Evolutionary conservation across 2,888 invertebrate genomes (phyloP), one percentile per base, ranked within the genome.

Genomic region (Miltochrista miniata): DNA sequence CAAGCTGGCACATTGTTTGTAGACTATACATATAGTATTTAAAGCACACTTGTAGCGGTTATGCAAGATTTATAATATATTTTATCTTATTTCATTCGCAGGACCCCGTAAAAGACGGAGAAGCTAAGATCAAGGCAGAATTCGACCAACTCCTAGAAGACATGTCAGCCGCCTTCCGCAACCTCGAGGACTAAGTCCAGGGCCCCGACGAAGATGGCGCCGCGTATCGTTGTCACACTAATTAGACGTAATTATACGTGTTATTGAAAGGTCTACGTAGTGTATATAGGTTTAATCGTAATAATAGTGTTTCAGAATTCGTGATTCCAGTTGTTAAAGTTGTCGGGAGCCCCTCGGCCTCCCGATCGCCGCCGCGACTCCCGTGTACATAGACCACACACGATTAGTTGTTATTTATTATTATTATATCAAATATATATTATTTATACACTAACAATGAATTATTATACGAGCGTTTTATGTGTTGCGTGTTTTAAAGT

Each of bases 101-200:
- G 97, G 99, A 99, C 90, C 99, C 99, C 40, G 97, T 98, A 24
- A 98, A 98, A 89, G 99, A 99, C 72, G 99, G 99, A 49, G 99
- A 99, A 87, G 95, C 95, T 11, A 99, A 99, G 92, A 98, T 99
- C 88, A 97, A 97, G 90, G 95, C 96, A 41, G 99, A 99, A 80
- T 99, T 97, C 87, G 99, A 99, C 85, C 98, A 98, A 79, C 93
- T 99, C 49, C 93, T 98, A 74, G 99, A 99, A 89, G 98, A 98
- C 84, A 98, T 99, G 93, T 97, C 98, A 74, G 96, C 97, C 81
- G 97, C 98, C 72, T 99, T 99, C 94, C 96, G 99, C 88, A 99
- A 98, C 93, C 93, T 99, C 80, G 99, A 99, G 93, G 99, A 99
- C 90, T 98, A 97, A 93, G 69, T 73, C 10, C 34, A 9, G 3